Conservation (phyloP, 2,797 vertebrate genomes). For the Helicolenus hilgendorfi region DNA sequence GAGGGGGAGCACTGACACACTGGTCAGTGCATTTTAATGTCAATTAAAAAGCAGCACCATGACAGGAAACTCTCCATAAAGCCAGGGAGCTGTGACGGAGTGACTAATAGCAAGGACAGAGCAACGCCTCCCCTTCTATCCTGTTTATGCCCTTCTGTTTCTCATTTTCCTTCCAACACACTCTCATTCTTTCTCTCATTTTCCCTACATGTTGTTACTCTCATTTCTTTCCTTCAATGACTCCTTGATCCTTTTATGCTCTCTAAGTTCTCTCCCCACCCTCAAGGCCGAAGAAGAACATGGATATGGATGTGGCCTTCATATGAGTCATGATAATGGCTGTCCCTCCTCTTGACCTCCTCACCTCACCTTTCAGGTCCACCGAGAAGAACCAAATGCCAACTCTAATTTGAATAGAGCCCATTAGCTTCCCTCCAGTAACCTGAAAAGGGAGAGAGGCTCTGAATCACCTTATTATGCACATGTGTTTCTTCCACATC, state of each 20-base stretch:
- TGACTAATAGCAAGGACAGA: constrained; percentile 64
- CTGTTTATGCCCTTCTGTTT: constrained; percentile 24
- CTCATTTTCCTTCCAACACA: constrained; percentile 8
- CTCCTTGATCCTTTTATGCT: constrained; percentile 50
- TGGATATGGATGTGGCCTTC: constrained; percentile 64
- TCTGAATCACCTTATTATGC: constrained; percentile 50
- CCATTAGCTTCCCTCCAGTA: constrained; percentile 76
- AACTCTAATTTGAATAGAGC: constrained; percentile 79
- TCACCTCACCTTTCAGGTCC: constrained; percentile 75
- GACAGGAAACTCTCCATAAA: constrained; percentile 86
- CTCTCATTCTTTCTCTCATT: constrained; percentile 12
- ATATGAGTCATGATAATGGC: constrained; percentile 82
- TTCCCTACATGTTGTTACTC: constrained; percentile 29
- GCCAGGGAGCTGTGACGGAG: constrained; percentile 74
- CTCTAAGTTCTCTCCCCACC: constrained; percentile 43
- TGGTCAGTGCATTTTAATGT: constrained; percentile 86
- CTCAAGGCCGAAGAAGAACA: constrained; percentile 43
- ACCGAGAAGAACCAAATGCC: constrained; percentile 73
- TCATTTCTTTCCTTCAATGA: constrained; percentile 5
- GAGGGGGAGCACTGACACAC: constrained; percentile 58
- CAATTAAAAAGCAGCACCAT: constrained; percentile 87
- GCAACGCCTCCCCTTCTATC: constrained; percentile 33
- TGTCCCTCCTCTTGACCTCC: constrained; percentile 73
- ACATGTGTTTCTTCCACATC: constrained; percentile 38
- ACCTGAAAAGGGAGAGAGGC: constrained; percentile 39